Evolutionary conservation across 53 echinoderm and acorn worm genomes (phyloP).

Genomic region (Temnopleurus reevesii): DNA sequence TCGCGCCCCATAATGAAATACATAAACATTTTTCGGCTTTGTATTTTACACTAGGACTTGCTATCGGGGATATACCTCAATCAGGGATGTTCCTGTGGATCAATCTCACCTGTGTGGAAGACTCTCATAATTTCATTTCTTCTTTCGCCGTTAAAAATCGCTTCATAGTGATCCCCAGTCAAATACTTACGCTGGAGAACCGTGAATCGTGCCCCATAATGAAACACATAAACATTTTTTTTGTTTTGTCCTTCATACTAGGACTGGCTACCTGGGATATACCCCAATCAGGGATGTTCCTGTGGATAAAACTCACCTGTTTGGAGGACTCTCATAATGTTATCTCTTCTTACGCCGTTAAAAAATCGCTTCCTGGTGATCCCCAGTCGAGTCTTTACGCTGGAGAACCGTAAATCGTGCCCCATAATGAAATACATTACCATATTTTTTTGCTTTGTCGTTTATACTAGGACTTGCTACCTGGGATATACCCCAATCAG

Average conservation of each 20-base stretch:
- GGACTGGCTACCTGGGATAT: slow-evolving; percentile 73
- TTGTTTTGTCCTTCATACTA: no score
- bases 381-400: slow-evolving; percentile 63
- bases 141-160: slow-evolving; percentile 63
- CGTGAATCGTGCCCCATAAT: slow-evolving; percentile 53
- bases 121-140: slow-evolving; percentile 62
- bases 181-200: slow-evolving; percentile 54
- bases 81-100: slow-evolving; percentile 85
- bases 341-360: slow-evolving; percentile 60
- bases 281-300: slow-evolving; percentile 77
- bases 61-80: slow-evolving; percentile 67
- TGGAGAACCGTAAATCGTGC: slow-evolving; percentile 52
- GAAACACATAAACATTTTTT: no score
- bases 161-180: slow-evolving; percentile 68
- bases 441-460: no score
- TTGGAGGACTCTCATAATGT: slow-evolving; percentile 66
- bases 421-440: no score
- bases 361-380: slow-evolving; percentile 69
- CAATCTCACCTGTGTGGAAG: slow-evolving; percentile 63
- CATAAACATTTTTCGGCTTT: no score
- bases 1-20: no score
- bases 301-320: slow-evolving; percentile 71
- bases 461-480: slow-evolving; percentile 67
- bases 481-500: slow-evolving; percentile 68
- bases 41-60: slow-evolving; percentile 53